Conservation (phyloP, 2,113 vertebrate species). For the Prunella fulvescens region DNA sequence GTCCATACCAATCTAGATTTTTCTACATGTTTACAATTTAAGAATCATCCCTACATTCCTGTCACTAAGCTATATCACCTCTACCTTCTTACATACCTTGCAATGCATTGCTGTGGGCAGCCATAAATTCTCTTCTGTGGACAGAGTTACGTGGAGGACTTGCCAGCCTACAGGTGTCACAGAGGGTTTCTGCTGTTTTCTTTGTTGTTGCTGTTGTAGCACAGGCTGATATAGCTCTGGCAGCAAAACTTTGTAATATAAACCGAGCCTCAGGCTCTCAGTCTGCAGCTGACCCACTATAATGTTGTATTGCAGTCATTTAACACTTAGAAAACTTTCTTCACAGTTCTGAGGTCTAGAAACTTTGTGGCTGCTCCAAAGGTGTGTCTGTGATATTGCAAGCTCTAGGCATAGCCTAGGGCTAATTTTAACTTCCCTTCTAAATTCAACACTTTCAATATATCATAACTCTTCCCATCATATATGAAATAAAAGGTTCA, state of each 20-base stretch:
- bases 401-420: background rate
- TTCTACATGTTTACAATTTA: background rate
- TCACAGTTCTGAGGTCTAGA: background rate
- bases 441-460: background rate
- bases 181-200: background rate
- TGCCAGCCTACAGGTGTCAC: background rate
- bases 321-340: background rate
- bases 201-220: background rate
- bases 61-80: background rate
- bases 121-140: background rate
- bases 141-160: background rate
- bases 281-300: background rate
- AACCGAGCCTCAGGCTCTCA: background rate
- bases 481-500: background rate
- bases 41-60: background rate
- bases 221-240: background rate
- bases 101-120: background rate
- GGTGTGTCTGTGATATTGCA: background rate
- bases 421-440: background rate
- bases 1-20: background rate
- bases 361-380: background rate
- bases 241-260: constrained; percentile 1
- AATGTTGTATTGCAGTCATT: background rate
- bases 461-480: background rate
- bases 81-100: background rate